Evolutionary conservation across 64 coral and sea anemone genomes (phyloP), one percentile per base, ranked within the genome.

Genomic region (Stichodactyla helianthus): DNA sequence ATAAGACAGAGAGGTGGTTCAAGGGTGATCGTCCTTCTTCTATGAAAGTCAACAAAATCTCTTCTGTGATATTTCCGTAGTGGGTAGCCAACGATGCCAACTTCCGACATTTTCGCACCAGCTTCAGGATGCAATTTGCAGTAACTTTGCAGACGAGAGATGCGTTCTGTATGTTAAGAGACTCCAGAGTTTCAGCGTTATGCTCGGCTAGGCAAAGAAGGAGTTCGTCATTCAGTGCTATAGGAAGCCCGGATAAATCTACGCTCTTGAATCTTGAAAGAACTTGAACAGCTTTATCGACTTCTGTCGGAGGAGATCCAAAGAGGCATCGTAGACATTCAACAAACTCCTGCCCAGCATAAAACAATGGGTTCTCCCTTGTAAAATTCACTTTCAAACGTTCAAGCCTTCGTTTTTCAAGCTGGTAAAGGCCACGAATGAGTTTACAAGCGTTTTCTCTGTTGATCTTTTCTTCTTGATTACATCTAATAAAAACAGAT

Each of bases 311-410:
- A 10, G 74, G 68, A 59, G 84, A 79, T 9, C 86, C 80, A 53
- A 96, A 96, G 28, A 96, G 52, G 54, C 86, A 68, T 82, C 77
- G 79, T 82, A 96, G 90, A 87, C 91, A 90, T 83, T 85, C 79
- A 64, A 93, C 63, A 63, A 96, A 93, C 57, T 96, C 91, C 6
- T 87, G 70, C 17, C 94, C 94, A 71, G 85, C 92, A 84, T 96
- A 96, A 82, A 96, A 96, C 87, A 96, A 93, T 64, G 94, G 94
- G 59, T 96, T 96, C 77, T 96, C 94, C 5, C 94, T 91, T 2
- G 88, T 52, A 88, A 96, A 96, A 54, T 68, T 92, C 52, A 96
- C 54, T 6, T 85, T 77, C 70, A 96, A 89, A 59, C 59, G 87
- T 54, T 93, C 91, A 56, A 96, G 79, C 68, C 94, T 79, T 68